Percentiles rank a stretch among this genome's conserved stretches.
Conservation (phyloP, 1,140 invertebrate species). For the Bombus picipes region DNA sequence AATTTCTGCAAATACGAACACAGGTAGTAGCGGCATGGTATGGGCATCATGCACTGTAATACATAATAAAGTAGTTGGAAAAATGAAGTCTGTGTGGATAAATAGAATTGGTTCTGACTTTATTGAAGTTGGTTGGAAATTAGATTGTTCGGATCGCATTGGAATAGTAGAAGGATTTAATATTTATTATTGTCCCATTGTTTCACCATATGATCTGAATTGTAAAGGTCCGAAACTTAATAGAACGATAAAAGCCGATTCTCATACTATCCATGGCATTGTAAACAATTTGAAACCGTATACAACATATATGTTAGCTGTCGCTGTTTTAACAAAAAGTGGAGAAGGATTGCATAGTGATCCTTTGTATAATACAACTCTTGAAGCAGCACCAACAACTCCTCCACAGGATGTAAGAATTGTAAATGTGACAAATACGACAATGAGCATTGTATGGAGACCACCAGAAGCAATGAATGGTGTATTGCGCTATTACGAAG, state of each 20-base stretch:
- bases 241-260: conserved; percentile 81
- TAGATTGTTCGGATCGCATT: conserved; percentile 87
- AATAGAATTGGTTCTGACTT: conserved; percentile 83
- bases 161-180: conserved; percentile 86
- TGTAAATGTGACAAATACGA: conserved; percentile 86
- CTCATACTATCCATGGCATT: conserved; percentile 75
- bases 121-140: conserved; percentile 87
- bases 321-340: conserved; percentile 88
- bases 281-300: conserved; percentile 87
- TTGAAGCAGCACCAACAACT: conserved; percentile 87
- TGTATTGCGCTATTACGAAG: conserved; percentile 87
- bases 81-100: conserved; percentile 87
- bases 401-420: conserved; percentile 84
- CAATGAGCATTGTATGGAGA: conserved; percentile 87
- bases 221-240: conserved; percentile 81
- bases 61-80: conserved; percentile 86
- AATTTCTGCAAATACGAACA: conserved; percentile 87
- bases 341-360: conserved; percentile 89
- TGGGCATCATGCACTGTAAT: conserved; percentile 90
- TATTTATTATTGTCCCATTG: conserved; percentile 87
- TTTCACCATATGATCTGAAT: conserved; percentile 81
- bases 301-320: conserved; percentile 89
- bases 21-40: conserved; percentile 88
- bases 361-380: conserved; percentile 86
- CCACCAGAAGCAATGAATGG: conserved; percentile 89